Evolutionary conservation across 2,113 vertebrate species (phyloP), one percentile per base, ranked within the genome.

Genomic region (Macroglossus sobrinus): DNA sequence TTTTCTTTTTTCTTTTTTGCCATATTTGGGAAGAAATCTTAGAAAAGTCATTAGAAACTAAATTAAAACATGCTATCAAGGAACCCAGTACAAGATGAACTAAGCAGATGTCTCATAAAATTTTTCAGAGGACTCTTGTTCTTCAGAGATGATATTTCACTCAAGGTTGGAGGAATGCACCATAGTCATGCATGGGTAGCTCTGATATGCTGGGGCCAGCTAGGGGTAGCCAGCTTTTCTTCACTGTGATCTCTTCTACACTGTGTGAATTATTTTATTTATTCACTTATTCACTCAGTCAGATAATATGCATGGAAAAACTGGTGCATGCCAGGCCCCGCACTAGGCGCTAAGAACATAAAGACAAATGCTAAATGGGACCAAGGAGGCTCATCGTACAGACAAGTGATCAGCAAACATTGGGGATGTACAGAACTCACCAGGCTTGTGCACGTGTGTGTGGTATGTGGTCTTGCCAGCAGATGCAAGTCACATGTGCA

Each of bases 11-110:
- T n/a, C n/a, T n/a, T n/a, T n/a, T 93, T 45, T 47, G n/a, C 93
- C 76, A 81, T 93, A 75, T 92, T 94, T 96, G 91, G 97, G 69
- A 96, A 97, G 59, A 96, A 91, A 93, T 87, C 24, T 66, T 84
- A 50, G 74, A 59, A 55, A 95, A 93, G 50, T 61, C 50, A 79
- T 88, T 21, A 43, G 69, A 84, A 93, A 94, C 82, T 94, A 94
- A 97, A 96, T 91, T 86, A 92, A 95, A 94, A 91, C 74, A 59
- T 35, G 84, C 64, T 92, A 94, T 94, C 50, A 89, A 80, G 64
- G 85, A 86, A 89, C 28, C 18, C 68, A 78, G 97, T 64, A 94
- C 94, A 95, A 89, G 63, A 93, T 74, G 96, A 96, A 96, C 88
- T 71, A 6, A 95, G 43, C 11, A 82, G 85, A 92, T 57, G 74